Base-by-base conservation (phyloP, 2,888 invertebrate species). In the Ormyrus rosae region DNA sequence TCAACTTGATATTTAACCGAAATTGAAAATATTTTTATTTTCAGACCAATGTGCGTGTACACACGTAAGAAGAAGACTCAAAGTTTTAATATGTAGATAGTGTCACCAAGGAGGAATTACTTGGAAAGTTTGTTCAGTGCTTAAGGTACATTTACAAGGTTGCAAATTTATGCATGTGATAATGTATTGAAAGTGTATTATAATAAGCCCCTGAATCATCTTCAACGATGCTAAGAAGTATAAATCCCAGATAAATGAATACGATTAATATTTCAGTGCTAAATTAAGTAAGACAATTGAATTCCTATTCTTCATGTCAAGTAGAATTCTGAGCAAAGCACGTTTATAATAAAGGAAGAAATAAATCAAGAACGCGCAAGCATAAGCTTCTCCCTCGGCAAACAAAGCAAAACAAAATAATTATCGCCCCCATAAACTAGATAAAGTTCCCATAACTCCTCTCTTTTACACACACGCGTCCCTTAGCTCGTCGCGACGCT, bases 141-240 rank as follows among this genome's bases (percentile, higher is more conserved):
- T 73, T 73, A 73, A 63, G 45, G 48, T 73, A 56, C 55, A 64
- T 48, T 56, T 73, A 64, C 19, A 58, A 64, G 55, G 48, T 56
- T 60, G 56, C 55, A 50, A 76, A 76, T 76, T 76, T 76, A 76
- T 76, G 68, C 11, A 45, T 58, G 60, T 34, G 48, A 68, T 75
- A 46, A 68, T 76, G 48, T 61, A 55, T n/a, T 50, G 46, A 74
- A 53, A 9, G 53, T 55, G 50, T 67, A 75, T 75, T 46, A 19
- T 19, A 19, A 19, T 19, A 73, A 64, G 19, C 46, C 48, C 2
- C 48, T 56, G 11, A 73, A 64, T 64, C 73, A 55, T 53, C 19
- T 64, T 56, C 46, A 64, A 55, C 46, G 13, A 64, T 64, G n/a
- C 56, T 19, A 19, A 19, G 19, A 19, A 19, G 19, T 19, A 19